Conservation (phyloP, 2,113 vertebrate species). For the Laticauda laticaudata region DNA sequence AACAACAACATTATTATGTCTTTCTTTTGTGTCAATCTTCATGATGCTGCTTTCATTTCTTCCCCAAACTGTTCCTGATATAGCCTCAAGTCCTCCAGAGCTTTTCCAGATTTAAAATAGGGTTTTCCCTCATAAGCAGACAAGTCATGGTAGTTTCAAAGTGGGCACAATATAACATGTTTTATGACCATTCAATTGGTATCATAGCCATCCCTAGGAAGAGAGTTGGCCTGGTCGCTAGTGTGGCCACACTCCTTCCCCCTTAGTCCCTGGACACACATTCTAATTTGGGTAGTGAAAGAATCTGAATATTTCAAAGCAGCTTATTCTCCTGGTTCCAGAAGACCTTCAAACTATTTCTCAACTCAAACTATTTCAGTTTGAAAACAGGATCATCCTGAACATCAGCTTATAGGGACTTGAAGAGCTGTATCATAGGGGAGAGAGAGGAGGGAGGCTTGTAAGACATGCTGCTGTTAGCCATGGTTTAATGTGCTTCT, state of each 20-base stretch:
- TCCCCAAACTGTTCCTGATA: neutral
- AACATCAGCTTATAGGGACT: neutral
- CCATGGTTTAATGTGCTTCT: neutral
- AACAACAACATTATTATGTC: neutral
- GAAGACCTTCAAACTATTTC: neutral
- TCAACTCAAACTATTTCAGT: neutral
- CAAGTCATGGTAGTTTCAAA: neutral
- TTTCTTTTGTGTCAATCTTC: neutral
- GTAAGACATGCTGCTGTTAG: neutral
- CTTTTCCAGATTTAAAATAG: neutral
- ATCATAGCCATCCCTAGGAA: neutral
- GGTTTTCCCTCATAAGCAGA: neutral
- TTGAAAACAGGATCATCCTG: neutral
- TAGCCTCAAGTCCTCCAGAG: neutral
- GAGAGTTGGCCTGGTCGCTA: neutral
- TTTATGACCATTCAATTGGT: neutral
- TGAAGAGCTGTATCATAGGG: neutral
- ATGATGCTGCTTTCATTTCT: neutral
- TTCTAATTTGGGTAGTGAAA: neutral
- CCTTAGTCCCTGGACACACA: neutral
- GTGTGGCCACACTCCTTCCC: neutral
- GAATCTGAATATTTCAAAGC: neutral
- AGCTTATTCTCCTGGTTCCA: neutral
- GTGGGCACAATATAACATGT: neutral
- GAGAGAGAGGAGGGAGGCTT: neutral